Percentiles rank a stretch among this genome's conserved stretches.
Conservation (phyloP, 1,140 invertebrate species). For the Orussus abietinus region DNA sequence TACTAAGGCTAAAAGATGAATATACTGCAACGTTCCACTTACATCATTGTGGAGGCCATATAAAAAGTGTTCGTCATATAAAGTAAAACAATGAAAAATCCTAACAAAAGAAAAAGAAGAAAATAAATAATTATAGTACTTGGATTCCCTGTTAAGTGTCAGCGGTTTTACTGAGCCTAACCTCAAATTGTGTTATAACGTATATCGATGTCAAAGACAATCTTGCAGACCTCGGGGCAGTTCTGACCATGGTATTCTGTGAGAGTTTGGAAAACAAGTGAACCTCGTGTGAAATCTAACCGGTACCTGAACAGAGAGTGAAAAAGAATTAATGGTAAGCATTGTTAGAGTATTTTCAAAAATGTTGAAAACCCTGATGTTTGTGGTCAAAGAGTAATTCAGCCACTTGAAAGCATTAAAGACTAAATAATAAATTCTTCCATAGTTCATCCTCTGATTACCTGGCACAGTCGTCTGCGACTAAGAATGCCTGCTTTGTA, state of each 20-base stretch:
- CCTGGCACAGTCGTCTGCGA: slow-evolving; percentile 20
- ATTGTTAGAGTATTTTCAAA: slow-evolving; percentile 4
- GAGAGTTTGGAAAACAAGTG: slow-evolving; percentile 28
- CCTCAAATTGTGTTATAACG: no score
- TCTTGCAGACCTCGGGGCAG: slow-evolving; percentile 27
- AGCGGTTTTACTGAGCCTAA: no score
- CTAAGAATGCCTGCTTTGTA: slow-evolving; percentile 25
- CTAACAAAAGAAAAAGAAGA: no score
- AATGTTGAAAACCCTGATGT: neutral
- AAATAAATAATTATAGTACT: no score
- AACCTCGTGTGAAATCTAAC: slow-evolving; percentile 28
- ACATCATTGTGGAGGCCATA: no score
- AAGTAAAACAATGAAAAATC: no score
- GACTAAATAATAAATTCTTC: neutral
- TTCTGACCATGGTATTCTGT: slow-evolving; percentile 23
- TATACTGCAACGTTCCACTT: no score
- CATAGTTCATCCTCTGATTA: slow-evolving; percentile 9
- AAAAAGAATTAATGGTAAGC: neutral
- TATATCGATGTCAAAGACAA: no score
- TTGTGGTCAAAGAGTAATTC: slow-evolving; percentile 7
- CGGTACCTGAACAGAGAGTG: slow-evolving; percentile 18
- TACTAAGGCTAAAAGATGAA: no score
- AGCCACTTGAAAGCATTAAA: slow-evolving; percentile 4
- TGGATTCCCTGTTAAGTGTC: no score
- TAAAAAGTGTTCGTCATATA: neutral